Percentiles rank a stretch among this genome's conserved stretches.
phyloP scores from a whole-genome alignment of 2,113 vertebrate genomes.

The Lophochroa leadbeateri region DNA sequence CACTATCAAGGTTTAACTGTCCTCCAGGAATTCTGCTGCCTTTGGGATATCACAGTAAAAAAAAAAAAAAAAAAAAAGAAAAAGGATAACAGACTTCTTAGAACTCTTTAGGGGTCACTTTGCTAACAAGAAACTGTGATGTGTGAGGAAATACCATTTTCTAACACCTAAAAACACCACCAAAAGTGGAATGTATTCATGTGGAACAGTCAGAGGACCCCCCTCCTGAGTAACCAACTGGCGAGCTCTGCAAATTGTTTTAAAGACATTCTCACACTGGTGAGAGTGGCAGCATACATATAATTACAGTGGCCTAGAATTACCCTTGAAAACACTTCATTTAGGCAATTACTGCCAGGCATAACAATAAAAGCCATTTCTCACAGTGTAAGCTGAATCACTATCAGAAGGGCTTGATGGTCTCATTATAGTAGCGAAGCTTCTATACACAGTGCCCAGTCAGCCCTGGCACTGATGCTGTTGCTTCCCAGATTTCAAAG shows the following conservation, averaged over 20 bases:
- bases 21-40: neutral
- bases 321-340: neutral
- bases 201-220: neutral
- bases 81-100: neutral
- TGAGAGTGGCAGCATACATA: neutral
- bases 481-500: neutral
- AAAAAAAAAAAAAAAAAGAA: neutral
- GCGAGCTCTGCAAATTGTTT: neutral
- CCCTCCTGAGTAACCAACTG: neutral
- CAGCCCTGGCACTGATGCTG: neutral
- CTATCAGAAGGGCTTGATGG: neutral
- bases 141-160: neutral
- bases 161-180: neutral
- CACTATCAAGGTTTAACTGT: neutral
- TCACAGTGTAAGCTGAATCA: neutral
- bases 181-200: neutral
- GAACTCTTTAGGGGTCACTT: neutral
- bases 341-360: neutral
- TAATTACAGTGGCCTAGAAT: neutral
- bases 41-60: neutral
- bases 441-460: neutral
- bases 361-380: neutral
- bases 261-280: neutral
- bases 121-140: neutral
- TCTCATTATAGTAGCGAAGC: neutral